Base-by-base conservation (phyloP, 2,888 invertebrate species). In the Peribatodes rhomboidaria region DNA sequence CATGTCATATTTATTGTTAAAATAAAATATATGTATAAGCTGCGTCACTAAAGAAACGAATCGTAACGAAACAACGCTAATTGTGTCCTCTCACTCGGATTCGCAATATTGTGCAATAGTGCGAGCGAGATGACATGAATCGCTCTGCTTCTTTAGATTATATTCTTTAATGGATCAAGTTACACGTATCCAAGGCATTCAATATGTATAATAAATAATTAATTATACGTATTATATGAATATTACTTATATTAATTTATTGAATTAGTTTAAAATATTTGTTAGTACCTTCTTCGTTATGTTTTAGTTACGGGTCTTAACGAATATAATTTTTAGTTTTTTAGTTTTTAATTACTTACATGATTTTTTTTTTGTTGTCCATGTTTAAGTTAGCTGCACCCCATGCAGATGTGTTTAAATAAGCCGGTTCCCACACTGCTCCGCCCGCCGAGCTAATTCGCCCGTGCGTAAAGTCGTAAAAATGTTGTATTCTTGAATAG, bases 221-320 rank as follows among this genome's bases (percentile, higher is more conserved):
- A 27, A 35, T 35, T 35, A 7, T 35, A 35, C 11, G 35, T 11
- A 35, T 35, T 35, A 35, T 8, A n/a, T n/a, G n/a, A 16, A 18
- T 42, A 44, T 6, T 37, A 10, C 9, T 49, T 49, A 22, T 59
- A 58, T 27, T 64, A 64, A 55, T 55, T 64, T 59, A 59, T 64
- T 64, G 16, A 50, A 22, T 42, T 59, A 57, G 37, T 57, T 46
- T 37, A 39, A 33, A 33, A 6, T 49, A 18, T 59, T 42, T 42
- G 50, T 53, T 49, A 41, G 46, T 47, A 41, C 62, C 60, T 35
- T 57, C 42, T 61, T 41, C 47, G 18, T 62, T 61, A 41, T 60
- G 3, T 53, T 39, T 62, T 54, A 49, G 56, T 65, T 65, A 68
- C 68, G 65, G 65, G 68, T 68, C 42, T 27, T 58, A 50, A 59